Conservation (phyloP, 2,113 vertebrate species). For the Eclectus roratus region DNA sequence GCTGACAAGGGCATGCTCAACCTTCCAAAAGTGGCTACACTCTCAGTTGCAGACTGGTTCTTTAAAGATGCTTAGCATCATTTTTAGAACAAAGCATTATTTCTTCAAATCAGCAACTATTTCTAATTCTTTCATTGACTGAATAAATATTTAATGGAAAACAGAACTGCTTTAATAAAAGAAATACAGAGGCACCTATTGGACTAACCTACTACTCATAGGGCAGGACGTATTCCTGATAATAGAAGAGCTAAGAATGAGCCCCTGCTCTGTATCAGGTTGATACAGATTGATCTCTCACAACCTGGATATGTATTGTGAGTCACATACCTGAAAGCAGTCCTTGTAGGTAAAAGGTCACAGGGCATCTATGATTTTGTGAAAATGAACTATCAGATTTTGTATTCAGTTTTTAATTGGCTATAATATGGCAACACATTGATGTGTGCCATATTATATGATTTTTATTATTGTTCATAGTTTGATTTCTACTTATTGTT, state of each 20-base stretch:
- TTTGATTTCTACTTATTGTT: neutral
- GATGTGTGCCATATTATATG: neutral
- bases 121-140: neutral
- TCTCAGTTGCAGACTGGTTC: neutral
- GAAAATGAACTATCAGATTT: neutral
- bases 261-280: neutral
- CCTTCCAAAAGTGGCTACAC: constrained; percentile 18
- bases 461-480: neutral
- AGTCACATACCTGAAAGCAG: neutral
- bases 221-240: neutral
- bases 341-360: neutral
- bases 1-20: constrained; percentile 40
- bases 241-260: neutral
- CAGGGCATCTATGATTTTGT: neutral
- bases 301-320: neutral
- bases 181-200: neutral
- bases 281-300: neutral
- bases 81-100: neutral
- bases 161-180: neutral
- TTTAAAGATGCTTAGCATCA: neutral
- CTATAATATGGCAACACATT: neutral
- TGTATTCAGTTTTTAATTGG: neutral
- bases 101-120: neutral
- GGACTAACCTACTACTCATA: neutral
- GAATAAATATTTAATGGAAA: neutral